Evolutionary conservation across 2,797 vertebrate species (phyloP), one percentile per base, ranked within the genome.

Genomic region (Crypturellus tataupa): DNA sequence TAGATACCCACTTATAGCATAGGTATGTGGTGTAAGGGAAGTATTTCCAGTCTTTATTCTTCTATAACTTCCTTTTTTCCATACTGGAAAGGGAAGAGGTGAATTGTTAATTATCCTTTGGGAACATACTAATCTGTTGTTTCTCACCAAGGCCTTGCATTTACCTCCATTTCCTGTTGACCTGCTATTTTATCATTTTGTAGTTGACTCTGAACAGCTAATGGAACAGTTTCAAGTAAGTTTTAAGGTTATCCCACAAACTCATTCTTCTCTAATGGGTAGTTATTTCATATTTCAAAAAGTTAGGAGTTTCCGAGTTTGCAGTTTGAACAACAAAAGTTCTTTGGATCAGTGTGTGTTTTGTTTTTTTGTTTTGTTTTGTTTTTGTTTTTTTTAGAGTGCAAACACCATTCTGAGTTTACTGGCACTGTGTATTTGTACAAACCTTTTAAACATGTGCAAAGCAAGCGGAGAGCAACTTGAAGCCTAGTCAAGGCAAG

Each of bases 81-180:
- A 35, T 77, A 64, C 87, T 96, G 96, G 87, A 95, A 96, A 63
- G 91, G 94, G 85, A 97, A 96, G 95, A 94, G 82, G 92, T 89
- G 92, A 96, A 94, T 96, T 96, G 95, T 97, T 93, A 94, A 70
- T 92, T 93, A 86, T 90, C 92, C 92, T 95, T 94, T 94, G 94
- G 91, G 95, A 96, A 96, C 68, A 40, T 5, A 5, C 44, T 73
- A 85, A 76, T 68, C 87, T 68, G 35, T 58, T 88, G 70, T 96
- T 96, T 96, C 96, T 97, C 94, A 96, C 91, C 20, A 2, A 46
- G 80, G 75, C 47, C 37, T 82, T 93, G n/a, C 81, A 53, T 71
- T 92, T 93, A 91, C 94, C 92, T 94, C 89, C 2, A 0, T 87
- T 95, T 95, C 94, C 94, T 95, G 91, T 82, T 86, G 87, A 84